A percentile compares a stretch with the other conserved stretches of the same genome.
phyloP scores from a whole-genome alignment of 2,797 vertebrate genomes.

The Hybognathus amarus region DNA sequence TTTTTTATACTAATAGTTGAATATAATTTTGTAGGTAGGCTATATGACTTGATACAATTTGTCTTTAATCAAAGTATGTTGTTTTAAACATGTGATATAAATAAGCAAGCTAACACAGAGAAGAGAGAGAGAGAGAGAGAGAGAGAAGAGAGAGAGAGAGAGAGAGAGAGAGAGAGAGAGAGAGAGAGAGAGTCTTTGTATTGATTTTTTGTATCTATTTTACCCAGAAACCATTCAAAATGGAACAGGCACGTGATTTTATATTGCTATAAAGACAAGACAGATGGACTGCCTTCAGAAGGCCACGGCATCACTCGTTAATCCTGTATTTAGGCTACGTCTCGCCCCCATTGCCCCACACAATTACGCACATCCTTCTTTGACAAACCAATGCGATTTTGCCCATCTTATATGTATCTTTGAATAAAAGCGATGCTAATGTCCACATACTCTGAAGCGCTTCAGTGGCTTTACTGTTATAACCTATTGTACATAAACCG shows the following conservation, averaged over 20 bases:
- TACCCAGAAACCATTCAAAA: background rate
- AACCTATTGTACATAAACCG: background rate
- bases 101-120: too few relatives aligned
- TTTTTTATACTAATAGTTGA: too few relatives aligned
- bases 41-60: too few relatives aligned
- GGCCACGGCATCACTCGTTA: background rate
- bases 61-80: too few relatives aligned
- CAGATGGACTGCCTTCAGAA: conserved; percentile 1
- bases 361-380: conserved; percentile 3
- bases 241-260: background rate
- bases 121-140: too few relatives aligned
- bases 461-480: background rate
- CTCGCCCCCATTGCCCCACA: background rate
- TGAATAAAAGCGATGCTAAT: background rate
- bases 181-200: too few relatives aligned
- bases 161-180: too few relatives aligned
- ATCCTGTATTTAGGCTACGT: background rate
- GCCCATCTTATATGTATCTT: background rate
- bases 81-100: too few relatives aligned
- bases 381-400: background rate
- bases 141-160: too few relatives aligned
- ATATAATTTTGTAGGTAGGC: too few relatives aligned
- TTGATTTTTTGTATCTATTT: background rate
- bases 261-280: background rate
- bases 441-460: background rate